A percentile compares a stretch with the other conserved stretches of the same genome.
Conservation (phyloP, 2,113 vertebrate species). For the Orientallactaga bullata region DNA sequence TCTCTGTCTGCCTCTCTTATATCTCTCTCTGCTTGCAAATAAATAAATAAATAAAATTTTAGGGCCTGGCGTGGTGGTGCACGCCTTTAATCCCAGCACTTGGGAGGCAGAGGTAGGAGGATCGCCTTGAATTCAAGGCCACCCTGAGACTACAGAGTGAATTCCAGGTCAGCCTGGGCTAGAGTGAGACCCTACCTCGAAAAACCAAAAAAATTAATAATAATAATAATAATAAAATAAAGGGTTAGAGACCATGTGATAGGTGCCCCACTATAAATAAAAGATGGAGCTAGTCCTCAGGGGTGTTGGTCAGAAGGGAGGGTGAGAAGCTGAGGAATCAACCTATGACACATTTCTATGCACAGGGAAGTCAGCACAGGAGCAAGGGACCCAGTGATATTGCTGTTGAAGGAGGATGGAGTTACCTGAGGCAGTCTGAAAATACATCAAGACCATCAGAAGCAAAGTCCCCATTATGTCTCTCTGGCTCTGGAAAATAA, state of each 20-base stretch:
- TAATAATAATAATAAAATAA: too few relatives aligned
- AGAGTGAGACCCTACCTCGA: too few relatives aligned
- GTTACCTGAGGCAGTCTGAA: not conserved
- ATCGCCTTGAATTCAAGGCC: too few relatives aligned
- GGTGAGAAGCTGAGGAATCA: not conserved
- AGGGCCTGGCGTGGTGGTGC: too few relatives aligned
- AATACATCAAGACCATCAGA: slow-evolving; percentile 5
- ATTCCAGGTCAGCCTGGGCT: too few relatives aligned
- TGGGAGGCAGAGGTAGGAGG: too few relatives aligned
- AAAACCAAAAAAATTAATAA: too few relatives aligned
- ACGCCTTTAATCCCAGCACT: too few relatives aligned
- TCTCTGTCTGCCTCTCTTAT: too few relatives aligned
- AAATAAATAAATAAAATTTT: too few relatives aligned
- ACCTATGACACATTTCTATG: not conserved
- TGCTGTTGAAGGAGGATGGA: not conserved
- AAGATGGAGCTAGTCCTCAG: not conserved
- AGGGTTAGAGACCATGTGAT: not conserved
- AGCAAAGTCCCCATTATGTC: slow-evolving; percentile 41
- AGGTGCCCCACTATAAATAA: not conserved
- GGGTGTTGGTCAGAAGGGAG: not conserved
- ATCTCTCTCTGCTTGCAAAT: too few relatives aligned
- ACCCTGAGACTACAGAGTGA: too few relatives aligned
- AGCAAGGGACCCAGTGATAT: not conserved
- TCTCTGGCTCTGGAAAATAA: slow-evolving; percentile 58
- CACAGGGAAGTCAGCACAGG: not conserved